Conservation (phyloP, 2,113 vertebrate genomes). For the Cnemophilus loriae region DNA sequence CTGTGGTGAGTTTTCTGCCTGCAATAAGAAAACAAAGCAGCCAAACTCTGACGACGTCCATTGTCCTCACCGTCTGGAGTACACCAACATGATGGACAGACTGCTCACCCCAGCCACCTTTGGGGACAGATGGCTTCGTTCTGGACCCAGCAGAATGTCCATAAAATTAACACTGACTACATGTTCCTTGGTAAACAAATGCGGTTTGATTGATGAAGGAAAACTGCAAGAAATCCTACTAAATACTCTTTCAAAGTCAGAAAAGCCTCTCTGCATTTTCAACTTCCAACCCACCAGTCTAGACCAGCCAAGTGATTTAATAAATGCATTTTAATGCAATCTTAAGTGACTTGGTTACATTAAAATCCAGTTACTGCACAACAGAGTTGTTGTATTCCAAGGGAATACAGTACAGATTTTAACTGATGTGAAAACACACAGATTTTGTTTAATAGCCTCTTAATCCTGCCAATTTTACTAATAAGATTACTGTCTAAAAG, state of each 20-base stretch:
- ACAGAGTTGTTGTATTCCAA: slow-evolving; percentile 60
- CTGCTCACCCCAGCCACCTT: slow-evolving; percentile 62
- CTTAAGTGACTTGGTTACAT: slow-evolving; percentile 67
- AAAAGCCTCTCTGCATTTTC: slow-evolving; percentile 55
- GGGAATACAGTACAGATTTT: slow-evolving; percentile 57
- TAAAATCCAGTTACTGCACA: slow-evolving; percentile 64
- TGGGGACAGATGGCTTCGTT: slow-evolving; percentile 73
- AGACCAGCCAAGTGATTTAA: slow-evolving; percentile 64
- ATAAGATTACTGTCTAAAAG: slow-evolving; percentile 67
- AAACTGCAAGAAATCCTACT: slow-evolving; percentile 77
- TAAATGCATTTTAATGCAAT: slow-evolving; percentile 67
- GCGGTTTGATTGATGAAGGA: slow-evolving; percentile 82
- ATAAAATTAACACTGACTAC: slow-evolving; percentile 86
- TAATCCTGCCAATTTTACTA: slow-evolving; percentile 73
- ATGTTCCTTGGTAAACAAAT: slow-evolving; percentile 85
- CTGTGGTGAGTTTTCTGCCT: neutral
- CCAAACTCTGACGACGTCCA: neutral
- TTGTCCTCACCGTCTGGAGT: slow-evolving; percentile 33
- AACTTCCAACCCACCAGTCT: neutral
- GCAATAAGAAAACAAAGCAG: neutral
- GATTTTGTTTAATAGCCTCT: slow-evolving; percentile 65
- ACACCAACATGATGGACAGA: slow-evolving; percentile 71
- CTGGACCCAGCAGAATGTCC: slow-evolving; percentile 74
- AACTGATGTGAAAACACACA: slow-evolving; percentile 70
- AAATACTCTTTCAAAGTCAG: slow-evolving; percentile 75